These are phyloP conservation scores for Lochmaea crataegi DNA, from an alignment of 2,888 invertebrate genomes.

Conservation along the genomic window DNA sequence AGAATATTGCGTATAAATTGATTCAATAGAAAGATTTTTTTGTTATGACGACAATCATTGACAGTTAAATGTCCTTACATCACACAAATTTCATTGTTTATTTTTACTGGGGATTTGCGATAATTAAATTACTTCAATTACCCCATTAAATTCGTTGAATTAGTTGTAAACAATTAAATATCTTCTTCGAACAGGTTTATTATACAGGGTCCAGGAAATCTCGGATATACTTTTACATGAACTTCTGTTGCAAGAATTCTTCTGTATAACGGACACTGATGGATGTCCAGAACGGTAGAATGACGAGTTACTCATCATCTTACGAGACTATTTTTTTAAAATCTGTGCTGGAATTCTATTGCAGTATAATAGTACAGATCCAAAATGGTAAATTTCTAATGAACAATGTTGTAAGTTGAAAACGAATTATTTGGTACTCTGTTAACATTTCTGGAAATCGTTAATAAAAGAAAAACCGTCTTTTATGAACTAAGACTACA, in stretches of 20 bases:
- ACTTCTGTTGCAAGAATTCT: background rate
- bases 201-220: background rate
- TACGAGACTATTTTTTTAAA: background rate
- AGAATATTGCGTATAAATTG: constrained; percentile 12
- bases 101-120: background rate
- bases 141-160: background rate
- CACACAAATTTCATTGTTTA: background rate
- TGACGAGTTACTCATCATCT: background rate
- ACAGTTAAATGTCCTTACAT: constrained; percentile 1
- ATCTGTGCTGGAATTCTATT: background rate
- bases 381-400: too few relatives aligned
- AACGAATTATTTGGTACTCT: too few relatives aligned
- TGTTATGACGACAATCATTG: background rate
- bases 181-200: constrained; percentile 3
- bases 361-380: too few relatives aligned
- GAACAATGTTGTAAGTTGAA: too few relatives aligned
- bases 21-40: constrained; percentile 8
- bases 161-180: constrained; percentile 10
- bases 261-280: background rate
- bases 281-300: background rate
- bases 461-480: too few relatives aligned
- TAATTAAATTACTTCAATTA: constrained; percentile 9
- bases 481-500: too few relatives aligned
- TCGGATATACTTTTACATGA: background rate
- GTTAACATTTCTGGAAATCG: too few relatives aligned